phyloP scores from a whole-genome alignment of 2,888 invertebrate genomes.

The Xestia sexstrigata region DNA sequence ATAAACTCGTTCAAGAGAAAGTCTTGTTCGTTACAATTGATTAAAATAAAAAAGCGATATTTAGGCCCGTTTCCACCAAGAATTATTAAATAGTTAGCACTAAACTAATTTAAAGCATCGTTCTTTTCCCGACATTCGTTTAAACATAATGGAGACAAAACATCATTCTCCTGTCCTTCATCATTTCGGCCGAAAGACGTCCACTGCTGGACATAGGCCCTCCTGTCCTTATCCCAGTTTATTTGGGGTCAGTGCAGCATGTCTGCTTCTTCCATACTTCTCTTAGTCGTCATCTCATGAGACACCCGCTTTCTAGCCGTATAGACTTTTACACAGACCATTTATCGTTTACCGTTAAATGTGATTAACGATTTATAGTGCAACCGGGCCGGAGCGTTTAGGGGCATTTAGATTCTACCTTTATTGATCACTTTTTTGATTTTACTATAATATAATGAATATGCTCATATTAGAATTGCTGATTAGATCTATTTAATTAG shows the following conservation, averaged over 20 bases:
- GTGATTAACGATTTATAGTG: background rate
- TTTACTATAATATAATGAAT: background rate
- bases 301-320: background rate
- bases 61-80: background rate
- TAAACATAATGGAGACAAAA: background rate
- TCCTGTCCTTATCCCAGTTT: background rate
- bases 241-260: background rate
- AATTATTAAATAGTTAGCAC: background rate
- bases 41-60: constrained; percentile 33
- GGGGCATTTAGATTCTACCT: constrained; percentile 11
- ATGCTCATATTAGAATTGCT: constrained; percentile 6
- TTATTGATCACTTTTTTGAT: constrained; percentile 3
- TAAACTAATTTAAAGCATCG: background rate
- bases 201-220: too few relatives aligned
- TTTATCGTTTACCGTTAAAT: background rate
- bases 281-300: background rate
- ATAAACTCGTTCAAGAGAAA: constrained; percentile 52
- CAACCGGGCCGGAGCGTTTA: constrained; percentile 3
- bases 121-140: background rate
- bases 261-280: background rate
- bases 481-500: constrained; percentile 14
- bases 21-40: constrained; percentile 42
- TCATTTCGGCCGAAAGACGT: too few relatives aligned
- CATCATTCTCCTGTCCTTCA: background rate
- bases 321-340: background rate